Evolutionary conservation across 2,797 vertebrate species (phyloP), one percentile per base, ranked within the genome.

Genomic region (Enteromius radiatus): DNA sequence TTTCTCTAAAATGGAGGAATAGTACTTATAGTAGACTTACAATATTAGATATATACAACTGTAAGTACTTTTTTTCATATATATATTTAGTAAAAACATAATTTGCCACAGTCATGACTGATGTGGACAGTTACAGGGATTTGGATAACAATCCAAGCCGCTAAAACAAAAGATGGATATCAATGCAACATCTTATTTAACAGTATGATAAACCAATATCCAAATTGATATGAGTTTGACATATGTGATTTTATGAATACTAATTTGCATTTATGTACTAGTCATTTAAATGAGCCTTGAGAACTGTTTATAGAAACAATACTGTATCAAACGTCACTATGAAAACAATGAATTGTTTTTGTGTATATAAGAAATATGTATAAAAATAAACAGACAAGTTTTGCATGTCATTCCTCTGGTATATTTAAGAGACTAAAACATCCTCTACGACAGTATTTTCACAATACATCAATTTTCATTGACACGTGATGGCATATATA

Each of bases 401-500:
- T 70, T 65, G 70, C 54, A 80, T 65, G 78, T 87, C 84, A 86
- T 88, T 86, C 76, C 69, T 88, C 54, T 74, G 81, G 26, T 88
- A 78, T 86, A 86, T 86, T 88, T 86, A 81, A 61, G 63, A 85
- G 83, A 85, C 19, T 41, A 80, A 88, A 88, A 81, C 85, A 87
- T 81, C 63, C 36, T 85, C 81, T 85, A 83, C 49, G 49, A 88
- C 87, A 88, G 70, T 74, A 85, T 12, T 49, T 52, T 90, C 91
- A 94, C 91, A 93, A 91, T 95, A 96, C 96, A 95, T 93, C 91
- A 93, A 91, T 80, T 90, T 93, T 94, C 97, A 98, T 93, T 96
- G 94, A 96, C 96, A 98, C 95, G 95, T 94, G 94, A 96, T 96
- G 96, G 96, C 95, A 89, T 92, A 94, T 90, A 92, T 93, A 92